These are phyloP conservation scores for Leptodactylus fuscus DNA, from an alignment of 2,113 vertebrate species.

Conservation along the genomic window DNA sequence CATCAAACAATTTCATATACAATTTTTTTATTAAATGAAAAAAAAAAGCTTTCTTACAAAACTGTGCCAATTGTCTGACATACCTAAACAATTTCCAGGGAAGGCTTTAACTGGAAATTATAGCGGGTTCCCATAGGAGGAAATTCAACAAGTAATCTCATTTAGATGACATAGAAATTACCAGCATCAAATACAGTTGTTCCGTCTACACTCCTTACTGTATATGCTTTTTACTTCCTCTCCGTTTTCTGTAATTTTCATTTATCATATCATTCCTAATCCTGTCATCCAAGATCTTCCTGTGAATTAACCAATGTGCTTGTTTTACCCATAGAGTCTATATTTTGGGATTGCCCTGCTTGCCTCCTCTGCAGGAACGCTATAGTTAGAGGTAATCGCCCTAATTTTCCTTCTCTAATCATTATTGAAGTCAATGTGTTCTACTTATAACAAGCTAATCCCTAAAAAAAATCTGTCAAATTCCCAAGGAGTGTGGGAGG, in stretches of 20 bases:
- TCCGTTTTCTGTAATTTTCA: background rate
- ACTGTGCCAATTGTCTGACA: background rate
- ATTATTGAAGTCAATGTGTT: conserved; percentile 30
- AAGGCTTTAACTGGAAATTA: conserved; percentile 3
- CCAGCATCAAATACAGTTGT: background rate
- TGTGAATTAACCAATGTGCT: conserved; percentile 16
- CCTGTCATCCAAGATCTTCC: background rate
- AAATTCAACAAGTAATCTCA: conserved; percentile 17
- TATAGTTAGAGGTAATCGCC: conserved; percentile 44
- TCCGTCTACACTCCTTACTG: background rate
- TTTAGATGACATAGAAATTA: conserved; percentile 31
- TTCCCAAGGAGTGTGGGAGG: conserved; percentile 33
- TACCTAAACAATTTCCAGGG: conserved; percentile 11
- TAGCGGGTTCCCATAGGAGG: background rate
- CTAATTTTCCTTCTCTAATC: conserved; percentile 41
- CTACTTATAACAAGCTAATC: conserved; percentile 46
- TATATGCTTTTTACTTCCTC: background rate
- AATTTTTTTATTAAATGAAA: background rate
- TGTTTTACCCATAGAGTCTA: conserved; percentile 11
- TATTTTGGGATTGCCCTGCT: conserved; percentile 31
- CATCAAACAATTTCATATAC: conserved; percentile 1
- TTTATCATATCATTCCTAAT: background rate
- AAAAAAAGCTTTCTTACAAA: conserved; percentile 6
- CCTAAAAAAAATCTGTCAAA: conserved; percentile 23
- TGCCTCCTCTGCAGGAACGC: conserved; percentile 28